Percentiles rank a stretch among this genome's conserved stretches.
phyloP scores from a whole-genome alignment of 1,140 invertebrate genomes.

The Calliphora vicina region DNA sequence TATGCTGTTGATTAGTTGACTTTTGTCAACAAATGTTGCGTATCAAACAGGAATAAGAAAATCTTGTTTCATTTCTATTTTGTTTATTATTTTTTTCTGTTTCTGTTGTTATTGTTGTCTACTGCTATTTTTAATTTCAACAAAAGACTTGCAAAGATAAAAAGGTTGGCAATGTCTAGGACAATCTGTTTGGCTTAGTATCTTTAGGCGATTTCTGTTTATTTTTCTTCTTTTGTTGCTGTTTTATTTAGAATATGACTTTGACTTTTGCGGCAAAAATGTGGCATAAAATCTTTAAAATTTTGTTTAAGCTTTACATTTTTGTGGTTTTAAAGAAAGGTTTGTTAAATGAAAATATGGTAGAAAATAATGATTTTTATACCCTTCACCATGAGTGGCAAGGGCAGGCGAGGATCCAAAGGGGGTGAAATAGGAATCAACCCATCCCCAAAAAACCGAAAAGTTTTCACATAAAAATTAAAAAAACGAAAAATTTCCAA shows the following conservation, averaged over 20 bases:
- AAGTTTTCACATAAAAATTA: too few relatives aligned
- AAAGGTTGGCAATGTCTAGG: not conserved
- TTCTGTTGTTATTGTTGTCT: not conserved
- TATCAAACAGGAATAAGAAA: not conserved
- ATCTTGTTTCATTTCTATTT: not conserved
- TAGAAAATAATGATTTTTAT: too few relatives aligned
- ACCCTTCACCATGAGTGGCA: too few relatives aligned
- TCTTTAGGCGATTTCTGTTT: not conserved
- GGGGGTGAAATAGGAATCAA: too few relatives aligned
- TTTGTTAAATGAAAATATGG: too few relatives aligned
- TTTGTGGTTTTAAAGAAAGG: too few relatives aligned
- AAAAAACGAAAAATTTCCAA: too few relatives aligned
- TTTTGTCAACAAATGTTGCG: slow-evolving; percentile 9
- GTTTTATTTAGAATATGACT: not conserved
- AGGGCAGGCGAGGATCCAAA: too few relatives aligned
- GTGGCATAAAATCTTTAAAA: not conserved
- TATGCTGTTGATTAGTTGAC: slow-evolving; percentile 5
- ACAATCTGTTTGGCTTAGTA: not conserved
- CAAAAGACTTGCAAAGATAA: slow-evolving; percentile 12
- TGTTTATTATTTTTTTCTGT: not conserved
- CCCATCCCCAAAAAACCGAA: too few relatives aligned
- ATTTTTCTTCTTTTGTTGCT: not conserved
- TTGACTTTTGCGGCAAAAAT: not conserved
- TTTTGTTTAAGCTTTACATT: not conserved
- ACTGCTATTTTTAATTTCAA: not conserved